Conservation (phyloP, 1,140 invertebrate species). For the Pachypeltis micranthus region DNA sequence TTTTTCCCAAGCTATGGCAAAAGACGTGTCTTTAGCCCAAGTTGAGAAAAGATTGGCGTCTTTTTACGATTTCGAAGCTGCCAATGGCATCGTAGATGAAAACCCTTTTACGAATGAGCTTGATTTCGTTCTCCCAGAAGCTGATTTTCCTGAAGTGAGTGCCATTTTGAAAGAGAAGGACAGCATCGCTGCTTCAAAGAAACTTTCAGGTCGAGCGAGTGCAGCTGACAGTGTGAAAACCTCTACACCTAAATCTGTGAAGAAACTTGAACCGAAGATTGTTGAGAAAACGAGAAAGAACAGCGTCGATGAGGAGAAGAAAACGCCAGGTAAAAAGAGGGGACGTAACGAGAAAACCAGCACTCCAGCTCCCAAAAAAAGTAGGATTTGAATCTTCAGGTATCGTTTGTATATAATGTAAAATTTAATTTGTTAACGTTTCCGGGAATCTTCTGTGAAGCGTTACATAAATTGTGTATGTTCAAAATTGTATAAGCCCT, state of each 20-base stretch:
- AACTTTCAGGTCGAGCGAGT: not conserved
- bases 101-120: not conserved
- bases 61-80: not conserved
- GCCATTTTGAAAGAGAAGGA: not conserved
- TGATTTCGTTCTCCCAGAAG: not conserved
- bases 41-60: not conserved
- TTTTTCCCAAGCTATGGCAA: not conserved
- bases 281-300: not conserved
- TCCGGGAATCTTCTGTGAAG: too few relatives aligned
- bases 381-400: not conserved
- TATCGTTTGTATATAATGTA: too few relatives aligned
- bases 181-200: not conserved
- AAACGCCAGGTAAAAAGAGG: not conserved
- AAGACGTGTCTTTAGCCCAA: not conserved
- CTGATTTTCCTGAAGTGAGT: not conserved
- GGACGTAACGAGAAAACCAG: not conserved
- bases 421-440: too few relatives aligned
- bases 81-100: not conserved
- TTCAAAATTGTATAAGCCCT: too few relatives aligned
- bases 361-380: not conserved
- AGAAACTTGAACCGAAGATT: not conserved
- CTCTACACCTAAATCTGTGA: not conserved
- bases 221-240: not conserved
- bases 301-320: not conserved
- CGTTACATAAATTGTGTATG: too few relatives aligned